Evolutionary conservation across 1,140 invertebrate species (phyloP).

Genomic region (Calliopsis andreniformis): DNA sequence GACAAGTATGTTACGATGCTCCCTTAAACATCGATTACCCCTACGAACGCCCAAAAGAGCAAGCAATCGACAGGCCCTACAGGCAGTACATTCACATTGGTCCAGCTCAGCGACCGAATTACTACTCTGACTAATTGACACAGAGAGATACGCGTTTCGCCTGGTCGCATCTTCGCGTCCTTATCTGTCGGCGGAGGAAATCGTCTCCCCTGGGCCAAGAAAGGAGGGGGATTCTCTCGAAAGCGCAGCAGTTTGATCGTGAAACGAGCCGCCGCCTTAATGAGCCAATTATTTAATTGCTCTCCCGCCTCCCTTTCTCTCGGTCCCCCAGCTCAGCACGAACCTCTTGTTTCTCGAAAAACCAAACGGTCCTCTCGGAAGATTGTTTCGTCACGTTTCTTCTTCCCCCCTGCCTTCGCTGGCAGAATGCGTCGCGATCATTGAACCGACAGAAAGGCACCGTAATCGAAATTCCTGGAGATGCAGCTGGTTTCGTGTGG

Average conservation of each 20-base stretch:
- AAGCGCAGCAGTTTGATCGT: slow-evolving; percentile 45
- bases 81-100: slow-evolving; percentile 43
- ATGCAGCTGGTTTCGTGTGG: neutral
- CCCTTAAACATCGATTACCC: too few relatives aligned
- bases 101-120: slow-evolving; percentile 54
- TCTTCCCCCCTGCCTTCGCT: too few relatives aligned
- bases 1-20: too few relatives aligned
- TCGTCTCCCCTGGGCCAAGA: slow-evolving; percentile 4
- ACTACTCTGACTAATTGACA: slow-evolving; percentile 71
- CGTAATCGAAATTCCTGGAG: slow-evolving; percentile 10
- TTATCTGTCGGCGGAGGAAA: slow-evolving; percentile 17
- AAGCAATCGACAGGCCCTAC: neutral
- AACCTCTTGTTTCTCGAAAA: slow-evolving; percentile 31
- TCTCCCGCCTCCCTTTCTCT: neutral
- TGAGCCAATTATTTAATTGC: slow-evolving; percentile 73
- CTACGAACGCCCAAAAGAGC: too few relatives aligned
- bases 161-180: slow-evolving; percentile 25
- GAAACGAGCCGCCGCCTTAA: slow-evolving; percentile 64
- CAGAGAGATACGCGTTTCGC: slow-evolving; percentile 60
- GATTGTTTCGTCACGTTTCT: slow-evolving; percentile 22
- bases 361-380: neutral
- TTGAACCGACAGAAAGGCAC: neutral
- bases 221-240: slow-evolving; percentile 19
- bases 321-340: neutral
- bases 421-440: neutral